Percentiles rank a stretch among this genome's conserved stretches.
Conservation (phyloP, 2,113 vertebrate genomes). For the crab-eating macaque (Macaca fascicularis) region DNA sequence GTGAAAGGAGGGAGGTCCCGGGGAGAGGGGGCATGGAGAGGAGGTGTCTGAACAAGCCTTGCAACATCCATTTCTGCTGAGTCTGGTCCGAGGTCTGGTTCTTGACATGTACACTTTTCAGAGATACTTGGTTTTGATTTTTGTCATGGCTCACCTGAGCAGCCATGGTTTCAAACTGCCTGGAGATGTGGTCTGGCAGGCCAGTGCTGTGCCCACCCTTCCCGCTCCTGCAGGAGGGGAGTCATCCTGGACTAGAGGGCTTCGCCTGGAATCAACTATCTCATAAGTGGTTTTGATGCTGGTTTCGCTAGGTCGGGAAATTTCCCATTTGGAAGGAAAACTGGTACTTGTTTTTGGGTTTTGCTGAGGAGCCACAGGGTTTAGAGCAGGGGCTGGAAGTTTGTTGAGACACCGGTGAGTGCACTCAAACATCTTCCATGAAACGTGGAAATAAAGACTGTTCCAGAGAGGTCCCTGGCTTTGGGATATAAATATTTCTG, state of each 20-base stretch:
- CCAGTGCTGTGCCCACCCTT: too few relatives aligned
- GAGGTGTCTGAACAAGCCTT: too few relatives aligned
- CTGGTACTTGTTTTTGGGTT: not conserved
- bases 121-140: too few relatives aligned
- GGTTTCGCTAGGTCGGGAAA: too few relatives aligned
- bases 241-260: not conserved
- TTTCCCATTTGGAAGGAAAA: not conserved
- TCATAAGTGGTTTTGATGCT: rapidly evolving
- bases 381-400: not conserved
- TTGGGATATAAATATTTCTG: not conserved
- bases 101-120: too few relatives aligned
- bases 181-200: too few relatives aligned
- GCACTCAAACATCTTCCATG: rapidly evolving
- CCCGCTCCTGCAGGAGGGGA: rapidly evolving
- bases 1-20: not conserved
- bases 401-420: rapidly evolving
- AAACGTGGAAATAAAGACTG: rapidly evolving
- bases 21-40: not conserved
- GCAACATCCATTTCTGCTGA: too few relatives aligned
- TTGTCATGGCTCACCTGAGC: too few relatives aligned
- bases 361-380: not conserved
- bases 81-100: too few relatives aligned
- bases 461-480: rapidly evolving
- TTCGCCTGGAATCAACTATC: rapidly evolving
- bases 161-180: too few relatives aligned